Evolutionary conservation across 1,140 invertebrate genomes (phyloP), one percentile per base, ranked within the genome.

Genomic region (Bombyx mori): DNA sequence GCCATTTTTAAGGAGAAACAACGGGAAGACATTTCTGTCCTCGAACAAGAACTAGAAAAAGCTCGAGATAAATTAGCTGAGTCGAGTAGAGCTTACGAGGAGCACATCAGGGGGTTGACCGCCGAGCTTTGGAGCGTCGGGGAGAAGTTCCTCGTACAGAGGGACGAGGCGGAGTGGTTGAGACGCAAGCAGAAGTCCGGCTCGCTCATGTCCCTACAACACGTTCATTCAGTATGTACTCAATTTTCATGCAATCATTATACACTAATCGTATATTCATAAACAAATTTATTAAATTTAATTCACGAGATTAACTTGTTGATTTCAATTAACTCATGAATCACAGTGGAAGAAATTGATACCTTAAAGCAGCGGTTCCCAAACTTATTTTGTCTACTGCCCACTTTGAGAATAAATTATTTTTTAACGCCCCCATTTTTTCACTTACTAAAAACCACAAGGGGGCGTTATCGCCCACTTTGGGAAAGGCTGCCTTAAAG

Each of bases 51-150:
- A 53, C 56, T 84, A 54, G 55, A 67, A 49, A 69, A 88, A 53
- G 81, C 89, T 18, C 88, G 86, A 46, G 82, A 83, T 2, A 90
- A 89, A 53, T 78, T 91, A 55, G 75, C 82, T 7, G 88, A 90
- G 56, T 89, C 90, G 58, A 88, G 90, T 46, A 76, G 72, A 5
- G 89, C 81, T n/a, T 91, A 91, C 56, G 90, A 91, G 69, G 73
- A 86, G 5, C 90, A 92, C 62, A 88, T 91, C 10, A 79, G 83
- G 44, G 80, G 76, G 5, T 66, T 91, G 26, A 90, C 84, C 5
- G 87, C 85, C 0, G 89, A 91, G 62, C 76, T 90, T 42, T 91
- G 91, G 91, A 88, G 80, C 35, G 82, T 91, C 0, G 90, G 90
- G 1, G 90, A 92, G 64, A 91, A 90, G 61, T 84, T 91, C 46